phyloP scores from a whole-genome alignment of 2,113 vertebrate genomes.

The Archocentrus centrarchus region DNA sequence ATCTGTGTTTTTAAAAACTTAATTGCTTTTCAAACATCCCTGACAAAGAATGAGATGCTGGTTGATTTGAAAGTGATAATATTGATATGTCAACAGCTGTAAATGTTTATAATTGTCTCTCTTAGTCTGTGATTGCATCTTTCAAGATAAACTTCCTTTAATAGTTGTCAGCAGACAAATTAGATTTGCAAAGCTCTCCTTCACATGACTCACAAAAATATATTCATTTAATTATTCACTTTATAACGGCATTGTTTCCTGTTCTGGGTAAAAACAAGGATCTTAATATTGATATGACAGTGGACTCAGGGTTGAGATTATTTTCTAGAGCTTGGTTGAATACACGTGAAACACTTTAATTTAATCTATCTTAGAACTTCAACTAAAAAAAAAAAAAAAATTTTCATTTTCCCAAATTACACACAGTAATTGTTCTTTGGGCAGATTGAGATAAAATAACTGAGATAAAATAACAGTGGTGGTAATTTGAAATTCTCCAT shows the following conservation, averaged over 20 bases:
- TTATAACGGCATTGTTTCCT: background rate
- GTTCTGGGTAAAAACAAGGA: background rate
- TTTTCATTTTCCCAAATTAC: background rate
- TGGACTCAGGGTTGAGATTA: too few relatives aligned
- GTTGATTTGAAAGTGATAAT: slow-evolving; percentile 42
- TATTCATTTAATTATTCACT: background rate
- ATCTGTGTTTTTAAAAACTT: slow-evolving; percentile 46
- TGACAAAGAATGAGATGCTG: slow-evolving; percentile 24
- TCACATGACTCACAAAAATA: slow-evolving; percentile 22
- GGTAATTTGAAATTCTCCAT: background rate
- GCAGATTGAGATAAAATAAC: background rate
- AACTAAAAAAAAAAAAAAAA: too few relatives aligned
- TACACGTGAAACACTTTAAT: background rate
- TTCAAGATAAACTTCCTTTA: slow-evolving; percentile 34
- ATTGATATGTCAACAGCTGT: slow-evolving; percentile 54
- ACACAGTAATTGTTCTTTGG: background rate
- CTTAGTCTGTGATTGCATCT: slow-evolving; percentile 35
- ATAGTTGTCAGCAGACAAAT: slow-evolving; percentile 24
- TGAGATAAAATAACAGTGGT: background rate
- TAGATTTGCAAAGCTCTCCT: slow-evolving; percentile 1
- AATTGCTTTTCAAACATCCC: slow-evolving; percentile 63
- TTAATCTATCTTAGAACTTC: background rate
- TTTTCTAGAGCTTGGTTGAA: background rate
- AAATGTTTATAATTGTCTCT: slow-evolving; percentile 21
- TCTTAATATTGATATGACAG: background rate